Percentiles rank a stretch among this genome's conserved stretches.
Conservation (phyloP, 2,113 vertebrate species). For the Myanophis thanlyinensis region DNA sequence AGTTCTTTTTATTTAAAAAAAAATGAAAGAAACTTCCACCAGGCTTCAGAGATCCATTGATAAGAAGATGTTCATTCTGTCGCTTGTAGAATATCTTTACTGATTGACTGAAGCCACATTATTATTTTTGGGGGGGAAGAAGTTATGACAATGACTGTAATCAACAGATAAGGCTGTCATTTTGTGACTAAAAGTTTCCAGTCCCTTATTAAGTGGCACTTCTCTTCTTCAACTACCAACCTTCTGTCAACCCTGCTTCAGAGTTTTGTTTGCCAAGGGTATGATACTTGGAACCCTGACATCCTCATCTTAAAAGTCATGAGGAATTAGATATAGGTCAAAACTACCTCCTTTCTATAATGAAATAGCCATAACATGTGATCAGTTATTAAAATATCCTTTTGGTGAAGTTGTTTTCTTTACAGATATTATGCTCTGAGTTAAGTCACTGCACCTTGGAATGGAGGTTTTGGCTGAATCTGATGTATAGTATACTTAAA, state of each 20-base stretch:
- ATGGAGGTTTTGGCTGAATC: background rate
- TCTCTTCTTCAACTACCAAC: background rate
- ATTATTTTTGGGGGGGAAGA: background rate
- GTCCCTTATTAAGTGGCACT: slow-evolving; percentile 18
- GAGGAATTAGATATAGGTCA: background rate
- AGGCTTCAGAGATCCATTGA: slow-evolving; percentile 33
- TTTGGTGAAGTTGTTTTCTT: background rate
- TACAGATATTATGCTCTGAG: background rate
- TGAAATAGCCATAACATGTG: background rate
- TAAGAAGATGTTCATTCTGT: slow-evolving; percentile 42
- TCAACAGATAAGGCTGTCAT: slow-evolving; percentile 15
- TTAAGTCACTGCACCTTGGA: background rate
- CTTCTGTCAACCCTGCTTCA: too few species aligned
- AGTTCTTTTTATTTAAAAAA: background rate
- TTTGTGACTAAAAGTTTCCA: slow-evolving; percentile 29
- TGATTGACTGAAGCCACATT: slow-evolving; percentile 23
- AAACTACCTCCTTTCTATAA: background rate
- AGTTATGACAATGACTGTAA: background rate
- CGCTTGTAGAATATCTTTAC: slow-evolving; percentile 32
- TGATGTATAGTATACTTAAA: background rate
- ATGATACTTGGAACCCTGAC: too few species aligned
- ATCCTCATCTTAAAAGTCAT: background rate
- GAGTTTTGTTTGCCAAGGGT: too few species aligned
- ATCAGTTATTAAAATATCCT: background rate
- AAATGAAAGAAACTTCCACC: slow-evolving; percentile 29